Percentiles rank a stretch among this genome's conserved stretches.
phyloP scores from a whole-genome alignment of 2,888 invertebrate genomes.

The Microdon myrmicae region DNA sequence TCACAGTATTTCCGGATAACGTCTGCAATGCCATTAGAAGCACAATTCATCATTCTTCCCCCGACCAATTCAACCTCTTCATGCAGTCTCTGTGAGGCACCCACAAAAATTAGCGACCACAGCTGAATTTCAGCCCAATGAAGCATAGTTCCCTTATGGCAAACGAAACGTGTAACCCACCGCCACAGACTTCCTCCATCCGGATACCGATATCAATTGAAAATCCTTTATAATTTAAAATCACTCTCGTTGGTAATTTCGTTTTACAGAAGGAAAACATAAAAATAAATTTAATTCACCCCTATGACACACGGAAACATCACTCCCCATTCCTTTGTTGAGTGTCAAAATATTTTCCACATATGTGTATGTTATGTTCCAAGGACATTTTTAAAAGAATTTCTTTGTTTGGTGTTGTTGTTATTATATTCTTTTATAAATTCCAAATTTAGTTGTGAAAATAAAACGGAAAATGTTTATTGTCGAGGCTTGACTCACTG shows the following conservation, averaged over 20 bases:
- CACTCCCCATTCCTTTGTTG: slow-evolving; percentile 6
- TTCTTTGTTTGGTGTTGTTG: too few relatives aligned
- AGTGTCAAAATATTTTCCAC: slow-evolving; percentile 11
- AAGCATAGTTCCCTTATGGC: slow-evolving; percentile 25
- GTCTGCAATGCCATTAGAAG: slow-evolving; percentile 23
- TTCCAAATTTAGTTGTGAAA: slow-evolving; percentile 21
- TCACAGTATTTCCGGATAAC: slow-evolving; percentile 18
- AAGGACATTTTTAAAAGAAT: slow-evolving; percentile 22
- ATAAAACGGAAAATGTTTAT: slow-evolving; percentile 44
- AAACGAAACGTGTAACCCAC: slow-evolving; percentile 31
- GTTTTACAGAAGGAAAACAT: slow-evolving; percentile 47
- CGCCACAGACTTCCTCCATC: slow-evolving; percentile 33
- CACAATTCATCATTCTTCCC: slow-evolving; percentile 42
- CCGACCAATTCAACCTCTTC: slow-evolving; percentile 26
- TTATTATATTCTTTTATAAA: too few relatives aligned
- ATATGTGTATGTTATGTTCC: slow-evolving; percentile 20
- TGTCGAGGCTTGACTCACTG: too few relatives aligned
- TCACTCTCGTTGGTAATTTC: slow-evolving; percentile 52
- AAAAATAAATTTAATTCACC: slow-evolving; percentile 56
- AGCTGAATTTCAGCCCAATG: slow-evolving; percentile 31
- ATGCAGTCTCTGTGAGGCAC: slow-evolving; percentile 22
- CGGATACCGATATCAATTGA: slow-evolving; percentile 33
- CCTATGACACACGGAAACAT: slow-evolving; percentile 44
- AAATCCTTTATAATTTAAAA: slow-evolving; percentile 54
- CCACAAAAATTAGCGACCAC: slow-evolving; percentile 39